phyloP scores from a whole-genome alignment of 2,888 invertebrate genomes.

The Eudemis profundana region DNA sequence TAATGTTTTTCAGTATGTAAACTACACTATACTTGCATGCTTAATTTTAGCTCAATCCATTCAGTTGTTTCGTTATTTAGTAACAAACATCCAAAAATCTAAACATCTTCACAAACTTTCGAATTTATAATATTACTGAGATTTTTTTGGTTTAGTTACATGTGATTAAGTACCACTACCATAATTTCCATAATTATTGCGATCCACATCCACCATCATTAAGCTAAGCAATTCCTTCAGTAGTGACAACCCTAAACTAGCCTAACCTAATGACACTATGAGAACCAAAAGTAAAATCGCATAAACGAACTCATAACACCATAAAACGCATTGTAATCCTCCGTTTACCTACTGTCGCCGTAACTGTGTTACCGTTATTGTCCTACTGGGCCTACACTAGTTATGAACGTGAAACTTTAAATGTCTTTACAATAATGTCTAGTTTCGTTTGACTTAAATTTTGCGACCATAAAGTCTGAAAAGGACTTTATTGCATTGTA shows the following conservation, averaged over 20 bases:
- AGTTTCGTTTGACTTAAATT: not conserved
- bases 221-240: too few species aligned
- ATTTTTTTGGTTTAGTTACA: too few species aligned
- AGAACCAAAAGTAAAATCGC: not conserved
- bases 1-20: too few species aligned
- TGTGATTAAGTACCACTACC: too few species aligned
- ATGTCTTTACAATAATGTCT: not conserved
- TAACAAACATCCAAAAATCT: too few species aligned
- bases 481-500: conserved; percentile 27
- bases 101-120: too few species aligned
- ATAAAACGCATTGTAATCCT: conserved; percentile 6
- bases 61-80: too few species aligned
- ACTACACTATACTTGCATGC: too few species aligned
- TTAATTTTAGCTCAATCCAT: too few species aligned
- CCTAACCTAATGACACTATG: conserved; percentile 8
- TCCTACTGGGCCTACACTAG: conserved; percentile 49
- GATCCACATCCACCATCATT: too few species aligned
- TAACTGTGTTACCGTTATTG: conserved; percentile 49
- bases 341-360: conserved; percentile 1
- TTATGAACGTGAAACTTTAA: conserved; percentile 3
- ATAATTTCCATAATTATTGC: too few species aligned
- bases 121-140: too few species aligned
- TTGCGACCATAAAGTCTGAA: not conserved
- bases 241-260: not conserved
- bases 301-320: conserved; percentile 8